Evolutionary conservation across 30 jellyfish, hydroid and myxozoan species (phyloP), one percentile per base, ranked within the genome.

Genomic region (Chironex yamaguchii): DNA sequence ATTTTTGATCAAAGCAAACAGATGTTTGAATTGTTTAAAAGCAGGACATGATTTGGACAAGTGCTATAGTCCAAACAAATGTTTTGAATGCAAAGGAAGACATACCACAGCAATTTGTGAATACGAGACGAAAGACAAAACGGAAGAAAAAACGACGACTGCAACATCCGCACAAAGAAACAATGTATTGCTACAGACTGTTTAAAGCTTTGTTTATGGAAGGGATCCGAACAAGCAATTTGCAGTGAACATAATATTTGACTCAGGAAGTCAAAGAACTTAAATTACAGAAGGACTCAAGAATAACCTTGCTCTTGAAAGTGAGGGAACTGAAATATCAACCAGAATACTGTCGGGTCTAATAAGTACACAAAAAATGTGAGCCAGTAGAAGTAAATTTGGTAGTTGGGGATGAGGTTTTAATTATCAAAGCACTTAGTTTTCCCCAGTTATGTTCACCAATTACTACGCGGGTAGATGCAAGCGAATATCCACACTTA

Each of bases 1-100:
- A n/a, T n/a, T n/a, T n/a, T 48, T 81, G 27, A 21, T 33, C 53
- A 71, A 65, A 42, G 91, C 82, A 11, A 63, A 67, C n/a, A 51
- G 91, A 1, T 81, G 91, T 62, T 81, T 81, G 31, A 81, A 81
- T 35, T 81, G 91, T 52, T 53, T 81, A 20, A 64, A 66, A 49
- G 11, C 4, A 30, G 90, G 90, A 58, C 82, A 36, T 28, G 3
- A 25, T 42, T 25, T 65, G 25, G 51, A 36, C 25, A 63, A 49
- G 1, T 74, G 87, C 53, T 9, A 26, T 2, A 11, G 90, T 52
- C 21, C 52, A 30, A 33, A 20, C 13, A 51, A 63, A 62, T 62
- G 83, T 29, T 31, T 27, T 4, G 42, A 34, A 34, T 63, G 90
- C 31, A 68, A 68, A 2, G 58, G 52, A 0, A 54, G 80, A 62